Conservation (phyloP, 2,888 invertebrate species). For the Dynastes hyllus region DNA sequence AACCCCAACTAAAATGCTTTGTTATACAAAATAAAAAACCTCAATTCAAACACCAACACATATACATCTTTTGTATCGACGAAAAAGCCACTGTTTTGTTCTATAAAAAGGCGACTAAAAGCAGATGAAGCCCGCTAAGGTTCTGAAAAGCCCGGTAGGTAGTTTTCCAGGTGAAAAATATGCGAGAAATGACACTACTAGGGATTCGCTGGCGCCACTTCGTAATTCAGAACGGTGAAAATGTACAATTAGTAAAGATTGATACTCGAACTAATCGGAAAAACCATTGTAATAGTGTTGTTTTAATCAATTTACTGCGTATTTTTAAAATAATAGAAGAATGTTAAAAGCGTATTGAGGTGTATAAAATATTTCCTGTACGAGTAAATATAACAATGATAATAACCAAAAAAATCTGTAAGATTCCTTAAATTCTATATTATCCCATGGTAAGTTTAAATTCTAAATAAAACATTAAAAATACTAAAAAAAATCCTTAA, state of each 20-base stretch:
- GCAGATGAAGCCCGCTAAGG: conserved; percentile 23
- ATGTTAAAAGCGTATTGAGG: background rate
- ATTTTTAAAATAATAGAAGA: background rate
- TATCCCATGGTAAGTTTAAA: too few species aligned
- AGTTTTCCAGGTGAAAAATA: conserved; percentile 47
- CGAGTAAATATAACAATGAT: too few species aligned
- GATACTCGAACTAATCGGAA: background rate
- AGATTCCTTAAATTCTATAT: too few species aligned
- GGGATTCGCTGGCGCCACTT: conserved; percentile 18
- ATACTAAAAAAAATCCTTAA: background rate
- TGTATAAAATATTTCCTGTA: background rate
- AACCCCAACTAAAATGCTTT: background rate
- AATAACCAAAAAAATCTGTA: too few species aligned
- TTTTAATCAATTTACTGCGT: background rate
- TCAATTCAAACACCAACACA: too few species aligned
- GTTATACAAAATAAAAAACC: background rate
- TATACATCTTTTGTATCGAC: conserved; percentile 1
- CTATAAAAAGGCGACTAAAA: background rate
- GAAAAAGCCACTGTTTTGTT: conserved; percentile 1
- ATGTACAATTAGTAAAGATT: conserved; percentile 38
- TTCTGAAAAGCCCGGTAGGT: conserved; percentile 13
- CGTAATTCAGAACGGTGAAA: conserved; percentile 14
- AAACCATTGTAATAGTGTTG: background rate
- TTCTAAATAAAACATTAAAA: too few species aligned
- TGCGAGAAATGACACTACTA: conserved; percentile 20